Conservation (phyloP, 2,888 invertebrate genomes). For the Troides oblongomaculatus region DNA sequence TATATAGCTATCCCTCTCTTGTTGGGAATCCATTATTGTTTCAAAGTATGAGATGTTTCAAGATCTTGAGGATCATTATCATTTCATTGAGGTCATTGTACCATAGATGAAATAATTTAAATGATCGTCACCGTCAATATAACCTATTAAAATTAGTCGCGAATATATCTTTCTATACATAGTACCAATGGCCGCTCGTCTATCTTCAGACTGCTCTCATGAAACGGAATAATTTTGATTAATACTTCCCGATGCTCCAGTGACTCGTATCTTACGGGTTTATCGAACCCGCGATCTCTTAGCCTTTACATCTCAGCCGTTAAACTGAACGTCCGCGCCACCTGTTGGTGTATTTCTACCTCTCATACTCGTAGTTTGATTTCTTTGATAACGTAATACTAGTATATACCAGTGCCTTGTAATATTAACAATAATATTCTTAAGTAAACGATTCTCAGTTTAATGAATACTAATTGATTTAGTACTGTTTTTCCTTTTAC, state of each 20-base stretch:
- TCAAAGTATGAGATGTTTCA: no score
- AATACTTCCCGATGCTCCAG: slow-evolving; percentile 20
- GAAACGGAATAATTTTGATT: slow-evolving; percentile 14
- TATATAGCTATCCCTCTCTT: no score
- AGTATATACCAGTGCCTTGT: background rate
- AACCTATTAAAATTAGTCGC: background rate
- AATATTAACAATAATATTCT: slow-evolving; percentile 36
- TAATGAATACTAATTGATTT: no score
- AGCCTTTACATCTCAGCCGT: background rate
- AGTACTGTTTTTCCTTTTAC: no score
- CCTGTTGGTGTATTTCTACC: slow-evolving; percentile 1
- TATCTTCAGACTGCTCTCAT: slow-evolving; percentile 13
- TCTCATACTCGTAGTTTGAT: background rate
- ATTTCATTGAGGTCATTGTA: no score
- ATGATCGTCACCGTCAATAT: no score
- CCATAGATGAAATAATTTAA: no score
- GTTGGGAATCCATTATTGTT: no score
- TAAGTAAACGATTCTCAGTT: background rate
- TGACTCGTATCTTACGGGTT: slow-evolving; percentile 11
- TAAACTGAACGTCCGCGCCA: background rate
- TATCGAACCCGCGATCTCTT: slow-evolving; percentile 15
- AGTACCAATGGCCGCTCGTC: slow-evolving; percentile 29
- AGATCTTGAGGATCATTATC: no score
- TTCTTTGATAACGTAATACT: background rate
- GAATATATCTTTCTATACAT: background rate